Evolutionary conservation across 2,113 vertebrate species (phyloP).

Genomic region (Bungarus multicinctus): DNA sequence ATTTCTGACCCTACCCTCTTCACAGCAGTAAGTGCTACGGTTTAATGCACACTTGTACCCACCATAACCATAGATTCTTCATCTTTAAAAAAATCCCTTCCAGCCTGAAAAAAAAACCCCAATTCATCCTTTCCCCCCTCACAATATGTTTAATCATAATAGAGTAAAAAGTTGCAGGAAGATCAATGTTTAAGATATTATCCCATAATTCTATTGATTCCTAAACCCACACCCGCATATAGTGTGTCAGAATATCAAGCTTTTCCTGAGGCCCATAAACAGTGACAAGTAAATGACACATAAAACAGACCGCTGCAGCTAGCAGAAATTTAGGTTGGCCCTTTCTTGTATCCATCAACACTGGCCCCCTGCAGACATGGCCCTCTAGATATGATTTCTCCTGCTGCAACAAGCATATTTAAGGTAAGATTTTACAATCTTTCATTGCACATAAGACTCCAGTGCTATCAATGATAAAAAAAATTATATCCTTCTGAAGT

Average conservation of each 20-base stretch:
- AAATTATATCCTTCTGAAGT: constrained; percentile 13
- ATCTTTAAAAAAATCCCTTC: neutral
- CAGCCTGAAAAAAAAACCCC: neutral
- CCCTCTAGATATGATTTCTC: neutral
- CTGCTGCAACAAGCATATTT: neutral
- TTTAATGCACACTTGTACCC: neutral
- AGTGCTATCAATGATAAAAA: constrained; percentile 11
- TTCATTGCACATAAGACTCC: constrained; percentile 18
- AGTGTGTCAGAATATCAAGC: neutral
- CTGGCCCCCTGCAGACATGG: neutral
- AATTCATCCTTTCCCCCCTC: neutral
- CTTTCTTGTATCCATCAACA: neutral
- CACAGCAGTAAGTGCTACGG: neutral
- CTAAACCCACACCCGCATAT: neutral
- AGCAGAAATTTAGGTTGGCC: neutral
- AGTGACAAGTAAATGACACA: neutral
- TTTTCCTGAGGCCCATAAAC: neutral
- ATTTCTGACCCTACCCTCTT: neutral
- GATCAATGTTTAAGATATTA: neutral
- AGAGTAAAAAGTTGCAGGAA: neutral
- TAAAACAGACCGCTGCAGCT: neutral
- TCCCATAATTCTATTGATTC: neutral
- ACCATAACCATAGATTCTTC: neutral
- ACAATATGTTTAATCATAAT: neutral
- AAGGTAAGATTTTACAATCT: constrained; percentile 2